Evolutionary conservation across 1,140 invertebrate genomes (phyloP).

Genomic region (Babylonia areolata): DNA sequence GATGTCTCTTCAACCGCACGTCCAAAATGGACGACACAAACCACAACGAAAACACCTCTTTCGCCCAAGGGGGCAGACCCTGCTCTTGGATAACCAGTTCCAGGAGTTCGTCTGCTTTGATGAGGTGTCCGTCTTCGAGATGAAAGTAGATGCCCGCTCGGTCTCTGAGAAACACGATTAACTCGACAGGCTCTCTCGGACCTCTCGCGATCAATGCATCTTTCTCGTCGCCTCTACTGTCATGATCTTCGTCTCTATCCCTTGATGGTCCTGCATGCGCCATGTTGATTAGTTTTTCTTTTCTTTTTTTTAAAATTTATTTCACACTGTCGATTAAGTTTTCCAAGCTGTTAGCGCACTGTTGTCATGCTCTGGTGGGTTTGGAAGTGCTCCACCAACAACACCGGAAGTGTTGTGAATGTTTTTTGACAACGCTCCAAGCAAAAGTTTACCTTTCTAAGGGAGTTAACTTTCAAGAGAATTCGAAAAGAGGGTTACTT

Average conservation of each 20-base stretch:
- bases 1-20: constrained; percentile 87
- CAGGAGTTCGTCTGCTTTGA: constrained; percentile 78
- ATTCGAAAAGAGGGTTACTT: not conserved
- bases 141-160: constrained; percentile 79
- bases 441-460: not conserved
- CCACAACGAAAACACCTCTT: constrained; percentile 82
- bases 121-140: constrained; percentile 78
- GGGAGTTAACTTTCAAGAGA: not conserved
- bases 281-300: not conserved
- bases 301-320: not conserved
- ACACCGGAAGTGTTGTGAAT: not conserved
- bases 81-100: constrained; percentile 79
- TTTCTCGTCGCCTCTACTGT: not conserved
- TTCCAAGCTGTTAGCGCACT: too few species aligned
- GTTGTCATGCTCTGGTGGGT: not conserved
- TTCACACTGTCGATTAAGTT: too few species aligned
- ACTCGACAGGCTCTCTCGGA: constrained; percentile 63
- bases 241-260: not conserved
- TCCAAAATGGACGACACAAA: constrained; percentile 81
- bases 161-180: constrained; percentile 81
- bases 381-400: not conserved
- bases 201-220: not conserved
- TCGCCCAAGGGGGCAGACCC: constrained; percentile 79
- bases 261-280: not conserved
- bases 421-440: not conserved